phyloP scores from a whole-genome alignment of 2,888 invertebrate genomes.

The Chymomyza amoena region DNA sequence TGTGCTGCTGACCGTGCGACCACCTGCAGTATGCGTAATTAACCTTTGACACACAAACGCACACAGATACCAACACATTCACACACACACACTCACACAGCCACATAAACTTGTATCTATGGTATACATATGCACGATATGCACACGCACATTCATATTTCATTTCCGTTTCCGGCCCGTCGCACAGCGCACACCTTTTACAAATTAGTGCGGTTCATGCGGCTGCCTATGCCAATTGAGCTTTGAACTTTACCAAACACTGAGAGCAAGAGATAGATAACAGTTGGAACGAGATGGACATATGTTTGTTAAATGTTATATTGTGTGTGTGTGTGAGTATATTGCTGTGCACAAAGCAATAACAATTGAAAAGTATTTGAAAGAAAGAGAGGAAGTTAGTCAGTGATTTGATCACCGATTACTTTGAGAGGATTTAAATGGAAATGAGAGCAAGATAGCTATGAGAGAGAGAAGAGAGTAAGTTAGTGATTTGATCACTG shows the following conservation, averaged over 20 bases:
- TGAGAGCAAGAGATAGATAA: not conserved
- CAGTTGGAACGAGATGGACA: not conserved
- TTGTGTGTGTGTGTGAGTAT: not conserved
- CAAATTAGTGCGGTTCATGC: slow-evolving; percentile 62
- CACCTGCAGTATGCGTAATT: slow-evolving; percentile 69
- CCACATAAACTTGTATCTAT: slow-evolving; percentile 4
- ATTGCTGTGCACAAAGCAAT: not conserved
- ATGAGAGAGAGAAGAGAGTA: too few relatives aligned
- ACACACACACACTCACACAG: slow-evolving; percentile 8
- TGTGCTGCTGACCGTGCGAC: not conserved
- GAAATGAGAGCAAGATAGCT: too few relatives aligned
- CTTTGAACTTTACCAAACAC: slow-evolving; percentile 42
- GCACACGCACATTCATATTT: slow-evolving; percentile 57
- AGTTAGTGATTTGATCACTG: too few relatives aligned
- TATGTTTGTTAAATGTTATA: not conserved
- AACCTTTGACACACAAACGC: slow-evolving; percentile 59
- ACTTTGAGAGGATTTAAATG: not conserved
- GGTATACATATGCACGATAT: not conserved
- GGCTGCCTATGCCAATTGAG: slow-evolving; percentile 48
- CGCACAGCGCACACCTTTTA: slow-evolving; percentile 34
- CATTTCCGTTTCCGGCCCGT: slow-evolving; percentile 45
- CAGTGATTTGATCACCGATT: not conserved
- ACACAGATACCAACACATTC: slow-evolving; percentile 12
- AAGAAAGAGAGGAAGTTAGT: not conserved
- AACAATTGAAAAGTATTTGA: not conserved